Conservation (phyloP, 2,113 vertebrate species). For the Prochilodus magdalenae region DNA sequence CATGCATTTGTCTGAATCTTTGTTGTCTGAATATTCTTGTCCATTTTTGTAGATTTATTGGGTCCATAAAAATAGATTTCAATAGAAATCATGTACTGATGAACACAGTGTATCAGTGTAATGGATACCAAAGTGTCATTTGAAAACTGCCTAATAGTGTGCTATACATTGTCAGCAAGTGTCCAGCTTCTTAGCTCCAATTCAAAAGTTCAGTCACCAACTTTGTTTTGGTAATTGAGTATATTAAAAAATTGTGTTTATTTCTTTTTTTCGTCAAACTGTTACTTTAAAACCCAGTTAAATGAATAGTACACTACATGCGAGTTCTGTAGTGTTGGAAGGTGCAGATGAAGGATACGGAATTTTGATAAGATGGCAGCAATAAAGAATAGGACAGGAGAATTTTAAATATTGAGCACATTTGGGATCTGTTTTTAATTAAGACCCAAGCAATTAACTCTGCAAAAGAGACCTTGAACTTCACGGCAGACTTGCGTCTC, state of each 20-base stretch:
- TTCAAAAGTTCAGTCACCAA: background rate
- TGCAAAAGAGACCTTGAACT: conserved; percentile 40
- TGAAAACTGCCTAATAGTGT: too few relatives aligned
- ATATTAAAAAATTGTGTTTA: background rate
- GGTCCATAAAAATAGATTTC: too few relatives aligned
- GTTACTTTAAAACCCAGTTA: background rate
- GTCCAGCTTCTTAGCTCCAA: too few relatives aligned
- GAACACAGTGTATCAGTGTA: too few relatives aligned
- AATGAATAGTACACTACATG: background rate
- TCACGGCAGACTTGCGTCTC: conserved; percentile 24
- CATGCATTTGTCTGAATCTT: too few relatives aligned
- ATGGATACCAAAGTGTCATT: too few relatives aligned
- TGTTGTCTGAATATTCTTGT: too few relatives aligned
- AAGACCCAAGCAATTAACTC: conserved; percentile 48
- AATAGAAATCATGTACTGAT: too few relatives aligned
- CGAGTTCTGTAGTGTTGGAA: background rate
- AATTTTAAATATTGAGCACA: conserved; percentile 16
- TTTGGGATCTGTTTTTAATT: conserved; percentile 46
- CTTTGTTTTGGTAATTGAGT: background rate
- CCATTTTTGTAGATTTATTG: too few relatives aligned
- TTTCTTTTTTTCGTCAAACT: too few relatives aligned
- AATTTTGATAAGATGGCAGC: background rate
- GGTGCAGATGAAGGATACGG: background rate
- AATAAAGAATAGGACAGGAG: background rate
- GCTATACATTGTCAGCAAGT: too few relatives aligned